Evolutionary conservation across 2,797 vertebrate species (phyloP).

Genomic region (Chrosomus eos): DNA sequence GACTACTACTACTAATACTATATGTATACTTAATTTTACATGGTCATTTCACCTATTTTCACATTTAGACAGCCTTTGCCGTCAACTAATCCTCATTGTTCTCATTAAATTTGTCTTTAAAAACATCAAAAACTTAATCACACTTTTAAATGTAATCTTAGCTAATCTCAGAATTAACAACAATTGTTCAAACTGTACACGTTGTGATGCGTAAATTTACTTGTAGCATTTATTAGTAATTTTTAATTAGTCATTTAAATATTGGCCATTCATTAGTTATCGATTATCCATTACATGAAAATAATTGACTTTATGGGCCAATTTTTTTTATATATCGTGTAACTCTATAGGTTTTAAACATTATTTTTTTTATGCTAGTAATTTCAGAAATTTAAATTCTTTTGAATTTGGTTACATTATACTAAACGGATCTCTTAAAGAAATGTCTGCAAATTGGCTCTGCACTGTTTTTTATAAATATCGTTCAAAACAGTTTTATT

Average conservation of each 20-base stretch:
- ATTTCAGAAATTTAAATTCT: neutral
- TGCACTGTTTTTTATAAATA: neutral
- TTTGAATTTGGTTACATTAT: neutral
- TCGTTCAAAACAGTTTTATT: neutral
- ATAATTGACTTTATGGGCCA: neutral
- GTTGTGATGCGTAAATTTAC: no score
- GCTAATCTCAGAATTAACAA: neutral
- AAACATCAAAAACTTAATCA: neutral
- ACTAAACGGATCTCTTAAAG: neutral
- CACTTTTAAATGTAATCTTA: neutral
- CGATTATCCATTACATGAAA: neutral
- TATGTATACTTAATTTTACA: neutral
- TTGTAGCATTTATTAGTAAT: neutral
- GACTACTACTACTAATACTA: neutral
- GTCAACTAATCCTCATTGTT: neutral
- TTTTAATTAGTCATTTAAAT: neutral
- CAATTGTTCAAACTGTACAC: neutral
- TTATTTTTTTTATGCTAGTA: no score
- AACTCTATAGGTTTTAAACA: neutral
- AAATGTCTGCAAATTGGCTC: neutral
- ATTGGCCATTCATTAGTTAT: neutral
- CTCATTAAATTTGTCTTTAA: neutral
- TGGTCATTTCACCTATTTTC: neutral
- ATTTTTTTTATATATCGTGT: neutral
- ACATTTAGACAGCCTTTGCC: neutral